phyloP scores from a whole-genome alignment of 2,113 vertebrate species.

The Sterna hirundo region DNA sequence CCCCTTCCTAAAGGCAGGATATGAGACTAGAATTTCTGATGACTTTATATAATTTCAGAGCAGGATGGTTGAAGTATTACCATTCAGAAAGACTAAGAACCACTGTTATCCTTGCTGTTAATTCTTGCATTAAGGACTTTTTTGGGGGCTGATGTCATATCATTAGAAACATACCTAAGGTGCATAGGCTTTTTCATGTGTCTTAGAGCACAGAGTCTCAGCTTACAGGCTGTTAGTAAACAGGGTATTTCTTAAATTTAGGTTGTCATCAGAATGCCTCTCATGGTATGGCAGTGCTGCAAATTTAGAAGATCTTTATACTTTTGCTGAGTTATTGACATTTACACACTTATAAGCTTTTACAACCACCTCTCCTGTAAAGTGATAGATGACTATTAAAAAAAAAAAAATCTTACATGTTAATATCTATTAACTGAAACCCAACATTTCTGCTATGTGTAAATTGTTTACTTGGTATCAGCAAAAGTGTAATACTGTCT shows the following conservation, averaged over 20 bases:
- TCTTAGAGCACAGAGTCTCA: background rate
- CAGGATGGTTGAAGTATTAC: background rate
- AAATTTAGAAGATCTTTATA: background rate
- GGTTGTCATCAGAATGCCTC: background rate
- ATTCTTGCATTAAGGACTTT: background rate
- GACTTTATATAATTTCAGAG: background rate
- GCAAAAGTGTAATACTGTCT: background rate
- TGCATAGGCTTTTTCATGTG: background rate
- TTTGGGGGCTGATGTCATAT: background rate
- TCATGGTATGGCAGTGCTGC: background rate
- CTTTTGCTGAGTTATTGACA: background rate
- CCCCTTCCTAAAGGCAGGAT: background rate
- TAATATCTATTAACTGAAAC: background rate
- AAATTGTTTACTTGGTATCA: background rate
- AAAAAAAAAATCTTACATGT: background rate
- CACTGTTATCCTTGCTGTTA: background rate
- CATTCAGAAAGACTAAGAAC: background rate
- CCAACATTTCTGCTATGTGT: background rate
- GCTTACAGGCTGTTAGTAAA: background rate
- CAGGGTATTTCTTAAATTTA: background rate
- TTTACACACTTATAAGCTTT: background rate
- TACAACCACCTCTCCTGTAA: background rate
- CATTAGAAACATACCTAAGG: background rate
- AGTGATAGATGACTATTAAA: background rate
- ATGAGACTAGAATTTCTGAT: background rate